Conservation (phyloP, 1,140 invertebrate species). For the Eupristina koningsbergeri region DNA sequence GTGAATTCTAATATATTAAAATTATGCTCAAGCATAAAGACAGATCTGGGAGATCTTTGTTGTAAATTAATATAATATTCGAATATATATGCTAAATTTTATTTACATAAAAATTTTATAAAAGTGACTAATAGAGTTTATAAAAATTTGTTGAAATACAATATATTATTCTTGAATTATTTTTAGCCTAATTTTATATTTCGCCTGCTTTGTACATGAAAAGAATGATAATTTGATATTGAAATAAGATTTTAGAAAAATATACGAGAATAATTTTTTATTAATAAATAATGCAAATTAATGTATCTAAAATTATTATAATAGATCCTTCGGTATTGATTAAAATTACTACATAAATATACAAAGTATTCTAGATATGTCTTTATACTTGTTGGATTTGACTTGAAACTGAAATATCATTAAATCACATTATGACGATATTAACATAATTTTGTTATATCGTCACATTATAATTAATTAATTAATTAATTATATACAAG, state of each 20-base stretch:
- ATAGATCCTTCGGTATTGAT: not conserved
- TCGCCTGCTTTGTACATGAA: not conserved
- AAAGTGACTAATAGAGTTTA: constrained; percentile 19
- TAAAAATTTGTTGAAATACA: not conserved
- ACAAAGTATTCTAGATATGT: constrained; percentile 14
- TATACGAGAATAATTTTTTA: not conserved
- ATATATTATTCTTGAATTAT: constrained; percentile 4
- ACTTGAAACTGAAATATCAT: not conserved
- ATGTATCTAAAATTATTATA: not conserved
- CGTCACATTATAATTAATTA: not conserved
- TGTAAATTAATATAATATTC: not conserved
- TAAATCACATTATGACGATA: not conserved
- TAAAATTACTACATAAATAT: not conserved
- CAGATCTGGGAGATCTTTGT: constrained; percentile 10
- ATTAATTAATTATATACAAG: constrained; percentile 8
- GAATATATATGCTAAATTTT: not conserved
- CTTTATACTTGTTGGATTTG: not conserved
- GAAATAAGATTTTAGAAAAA: not conserved
- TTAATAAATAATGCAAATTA: not conserved
- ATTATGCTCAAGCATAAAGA: constrained; percentile 15
- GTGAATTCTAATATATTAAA: constrained; percentile 8
- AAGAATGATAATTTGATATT: not conserved
- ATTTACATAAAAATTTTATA: constrained; percentile 31
- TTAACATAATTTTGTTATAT: not conserved
- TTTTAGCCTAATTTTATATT: not conserved